phyloP scores from a whole-genome alignment of 2,113 vertebrate genomes.

The Triplophysa rosa region DNA sequence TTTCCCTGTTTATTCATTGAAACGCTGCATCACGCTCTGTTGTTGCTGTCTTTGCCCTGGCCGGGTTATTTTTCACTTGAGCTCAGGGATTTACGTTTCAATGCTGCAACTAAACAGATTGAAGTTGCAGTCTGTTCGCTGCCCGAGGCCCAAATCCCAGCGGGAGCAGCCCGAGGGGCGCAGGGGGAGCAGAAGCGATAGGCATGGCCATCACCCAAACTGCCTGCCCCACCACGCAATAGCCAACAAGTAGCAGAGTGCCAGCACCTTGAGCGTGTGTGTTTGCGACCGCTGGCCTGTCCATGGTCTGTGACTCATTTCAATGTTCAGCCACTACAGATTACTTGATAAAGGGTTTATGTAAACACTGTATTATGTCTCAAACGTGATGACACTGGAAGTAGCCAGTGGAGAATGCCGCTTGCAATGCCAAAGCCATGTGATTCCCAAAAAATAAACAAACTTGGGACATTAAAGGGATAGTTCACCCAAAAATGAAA shows the following conservation, averaged over 20 bases:
- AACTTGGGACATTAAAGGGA: too few relatives aligned
- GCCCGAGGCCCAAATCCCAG: conserved; percentile 56
- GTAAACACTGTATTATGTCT: too few relatives aligned
- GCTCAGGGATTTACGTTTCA: conserved; percentile 64
- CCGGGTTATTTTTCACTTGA: conserved; percentile 63
- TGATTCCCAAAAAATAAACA: too few relatives aligned
- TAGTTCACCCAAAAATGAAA: too few relatives aligned
- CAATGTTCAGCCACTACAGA: not conserved
- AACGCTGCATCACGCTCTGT: conserved; percentile 27
- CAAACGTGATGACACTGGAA: too few relatives aligned
- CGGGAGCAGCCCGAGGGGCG: conserved; percentile 55
- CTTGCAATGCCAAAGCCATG: too few relatives aligned
- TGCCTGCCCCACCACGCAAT: conserved; percentile 68
- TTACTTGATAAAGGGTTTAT: too few relatives aligned
- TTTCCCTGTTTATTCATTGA: conserved; percentile 34
- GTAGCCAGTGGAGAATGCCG: too few relatives aligned
- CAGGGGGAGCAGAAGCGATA: conserved; percentile 56
- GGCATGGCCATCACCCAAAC: conserved; percentile 70
- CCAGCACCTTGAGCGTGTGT: not conserved
- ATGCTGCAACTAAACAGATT: conserved; percentile 72
- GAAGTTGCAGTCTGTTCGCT: conserved; percentile 67
- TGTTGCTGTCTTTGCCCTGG: conserved; percentile 52
- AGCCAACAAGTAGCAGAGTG: conserved; percentile 49
- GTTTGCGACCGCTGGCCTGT: conserved; percentile 21
- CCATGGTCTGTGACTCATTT: conserved; percentile 18